Base-by-base conservation (phyloP, 2,888 invertebrate genomes). In the Frankliniella fusca region DNA sequence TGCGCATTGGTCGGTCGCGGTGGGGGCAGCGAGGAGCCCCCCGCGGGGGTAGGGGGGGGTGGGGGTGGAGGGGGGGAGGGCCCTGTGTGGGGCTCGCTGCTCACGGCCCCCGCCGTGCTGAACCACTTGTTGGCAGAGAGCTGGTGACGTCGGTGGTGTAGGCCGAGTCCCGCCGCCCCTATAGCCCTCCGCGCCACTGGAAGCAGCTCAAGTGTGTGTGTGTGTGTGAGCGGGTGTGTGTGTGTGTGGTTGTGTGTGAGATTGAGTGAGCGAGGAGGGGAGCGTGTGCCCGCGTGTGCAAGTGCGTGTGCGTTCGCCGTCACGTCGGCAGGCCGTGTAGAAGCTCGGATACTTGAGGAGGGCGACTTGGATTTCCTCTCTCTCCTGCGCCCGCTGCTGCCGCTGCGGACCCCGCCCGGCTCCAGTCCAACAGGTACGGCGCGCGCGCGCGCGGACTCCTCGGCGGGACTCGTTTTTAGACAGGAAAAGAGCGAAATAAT, bases 121-220 rank as follows among this genome's bases (percentile, higher is more conserved):
- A 76, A 76, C 70, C 70, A 76, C 70, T 76, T 76, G 70, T 76
- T 76, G 70, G 70, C 70, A 23, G 70, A 76, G 70, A 76, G 70
- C 70, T 27, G 70, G 70, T 27, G 27, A 23, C 12, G 70, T 27
- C 70, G 70, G 70, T 27, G 70, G 70, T 76, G 27, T 23, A 76
- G 23, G 70, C 23, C 20, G 61, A 54, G 12, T 5, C 38, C 15
- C 54, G 54, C 20, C 54, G 11, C 54, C 15, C 54, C 18, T 54
- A n/a, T n/a, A n/a, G n/a, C n/a, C n/a, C n/a, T n/a, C n/a, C n/a
- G n/a, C n/a, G n/a, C n/a, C 65, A 65, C n/a, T 27, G 10, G 70
- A 8, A 12, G 70, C 70, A 27, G 70, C 70, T n/a, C 61, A 61
- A n/a, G 20, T 27, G 23, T 23, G 70, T 76, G 70, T 23, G 27